A percentile compares a stretch with the other conserved stretches of the same genome.
Evolutionary conservation across 2,113 vertebrate species (phyloP).

Genomic region (Isurus oxyrinchus): DNA sequence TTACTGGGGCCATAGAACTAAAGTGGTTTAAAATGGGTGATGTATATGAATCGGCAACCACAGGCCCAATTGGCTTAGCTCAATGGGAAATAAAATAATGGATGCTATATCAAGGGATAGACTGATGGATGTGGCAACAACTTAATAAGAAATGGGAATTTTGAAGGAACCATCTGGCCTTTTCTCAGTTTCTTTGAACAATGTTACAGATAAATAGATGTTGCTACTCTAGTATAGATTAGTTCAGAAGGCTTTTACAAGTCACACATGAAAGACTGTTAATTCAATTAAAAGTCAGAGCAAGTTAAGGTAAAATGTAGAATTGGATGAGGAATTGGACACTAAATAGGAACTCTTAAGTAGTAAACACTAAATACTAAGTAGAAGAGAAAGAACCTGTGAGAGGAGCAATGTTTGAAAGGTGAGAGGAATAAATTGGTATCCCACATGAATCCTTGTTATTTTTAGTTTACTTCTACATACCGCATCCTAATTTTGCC

Average conservation of each 20-base stretch:
- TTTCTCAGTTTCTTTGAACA: not conserved
- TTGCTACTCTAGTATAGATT: not conserved
- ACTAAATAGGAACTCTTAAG: not conserved
- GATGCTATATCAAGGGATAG: not conserved
- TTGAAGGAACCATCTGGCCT: not conserved
- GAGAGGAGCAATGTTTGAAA: not conserved
- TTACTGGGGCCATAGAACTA: no score
- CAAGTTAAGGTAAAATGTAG: not conserved
- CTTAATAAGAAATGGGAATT: not conserved
- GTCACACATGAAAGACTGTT: not conserved
- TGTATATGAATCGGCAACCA: not conserved
- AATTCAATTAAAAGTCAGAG: not conserved
- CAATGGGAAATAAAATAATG: not conserved
- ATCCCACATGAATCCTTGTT: not conserved
- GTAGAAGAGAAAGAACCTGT: not conserved
- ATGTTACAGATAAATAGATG: not conserved
- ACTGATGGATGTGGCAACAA: not conserved
- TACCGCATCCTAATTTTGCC: not conserved
- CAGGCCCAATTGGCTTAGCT: not conserved
- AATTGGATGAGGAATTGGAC: not conserved
- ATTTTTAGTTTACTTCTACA: not conserved
- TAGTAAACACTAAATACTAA: not conserved
- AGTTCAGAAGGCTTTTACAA: not conserved
- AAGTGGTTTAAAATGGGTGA: not conserved
- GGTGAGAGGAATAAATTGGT: not conserved